Conservation (phyloP, 1,140 invertebrate genomes). For the Zaprionus inermis region DNA sequence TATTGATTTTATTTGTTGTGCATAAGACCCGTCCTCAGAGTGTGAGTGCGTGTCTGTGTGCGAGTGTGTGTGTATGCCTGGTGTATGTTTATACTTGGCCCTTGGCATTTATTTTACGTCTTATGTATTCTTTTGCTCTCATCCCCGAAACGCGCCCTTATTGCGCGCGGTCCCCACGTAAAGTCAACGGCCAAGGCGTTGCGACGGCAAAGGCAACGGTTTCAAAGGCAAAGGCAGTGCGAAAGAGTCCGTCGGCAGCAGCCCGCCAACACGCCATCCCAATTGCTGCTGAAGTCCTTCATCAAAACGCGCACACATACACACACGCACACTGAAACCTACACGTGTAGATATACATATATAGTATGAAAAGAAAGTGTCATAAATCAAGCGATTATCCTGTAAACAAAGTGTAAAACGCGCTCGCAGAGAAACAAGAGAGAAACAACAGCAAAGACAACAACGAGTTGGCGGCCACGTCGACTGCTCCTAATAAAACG, state of each 20-base stretch:
- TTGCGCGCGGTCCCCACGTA: conserved; percentile 50
- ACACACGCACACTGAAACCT: conserved; percentile 14
- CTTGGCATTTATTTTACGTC: conserved; percentile 52
- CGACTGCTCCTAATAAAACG: conserved; percentile 48
- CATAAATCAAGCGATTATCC: conserved; percentile 80
- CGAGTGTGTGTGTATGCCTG: conserved; percentile 1
- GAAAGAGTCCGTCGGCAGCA: conserved; percentile 40
- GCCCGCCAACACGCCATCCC: conserved; percentile 5
- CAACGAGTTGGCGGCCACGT: conserved; percentile 23
- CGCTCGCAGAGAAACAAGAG: conserved; percentile 28
- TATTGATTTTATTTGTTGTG: conserved; percentile 74
- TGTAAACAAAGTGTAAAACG: conserved; percentile 82
- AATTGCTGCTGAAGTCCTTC: conserved; percentile 42
- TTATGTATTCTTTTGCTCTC: conserved; percentile 61
- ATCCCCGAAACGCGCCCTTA: conserved; percentile 32
- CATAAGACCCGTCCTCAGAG: conserved; percentile 48
- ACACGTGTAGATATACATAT: conserved; percentile 45
- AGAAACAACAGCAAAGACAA: conserved; percentile 26
- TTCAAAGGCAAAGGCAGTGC: conserved; percentile 59
- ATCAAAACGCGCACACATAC: conserved; percentile 46
- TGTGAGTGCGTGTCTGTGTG: not conserved
- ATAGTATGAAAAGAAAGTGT: conserved; percentile 67
- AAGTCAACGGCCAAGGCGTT: conserved; percentile 39
- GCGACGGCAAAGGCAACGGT: conserved; percentile 41
- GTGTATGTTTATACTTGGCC: conserved; percentile 27